Evolutionary conservation across 2,113 vertebrate genomes (phyloP).

Genomic region (Heterotis niloticus): DNA sequence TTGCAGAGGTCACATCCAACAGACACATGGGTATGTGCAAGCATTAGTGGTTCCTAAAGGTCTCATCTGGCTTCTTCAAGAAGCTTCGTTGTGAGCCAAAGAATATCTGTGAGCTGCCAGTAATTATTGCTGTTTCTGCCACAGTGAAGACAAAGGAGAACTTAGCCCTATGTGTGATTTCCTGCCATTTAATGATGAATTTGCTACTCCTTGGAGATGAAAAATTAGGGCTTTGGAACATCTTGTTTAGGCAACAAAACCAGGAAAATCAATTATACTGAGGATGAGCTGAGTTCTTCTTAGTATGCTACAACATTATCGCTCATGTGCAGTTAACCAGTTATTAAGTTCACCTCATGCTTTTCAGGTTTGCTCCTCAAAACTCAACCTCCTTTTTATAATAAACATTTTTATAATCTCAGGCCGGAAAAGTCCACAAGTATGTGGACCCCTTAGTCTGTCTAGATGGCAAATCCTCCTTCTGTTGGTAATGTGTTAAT

Average conservation of each 20-base stretch:
- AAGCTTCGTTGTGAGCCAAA: too few relatives aligned
- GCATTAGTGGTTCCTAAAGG: too few relatives aligned
- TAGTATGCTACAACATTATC: slow-evolving; percentile 26
- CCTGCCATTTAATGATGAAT: too few relatives aligned
- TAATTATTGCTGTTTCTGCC: too few relatives aligned
- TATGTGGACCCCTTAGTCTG: slow-evolving; percentile 36
- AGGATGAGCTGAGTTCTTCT: slow-evolving; percentile 20
- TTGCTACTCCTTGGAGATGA: not conserved
- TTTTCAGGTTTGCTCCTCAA: slow-evolving; percentile 47
- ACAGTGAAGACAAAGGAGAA: too few relatives aligned
- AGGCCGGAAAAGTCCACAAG: slow-evolving; percentile 45
- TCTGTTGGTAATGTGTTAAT: too few relatives aligned
- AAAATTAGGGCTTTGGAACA: too few relatives aligned
- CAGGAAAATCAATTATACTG: slow-evolving; percentile 23
- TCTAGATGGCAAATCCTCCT: slow-evolving; percentile 38
- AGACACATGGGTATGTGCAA: too few relatives aligned
- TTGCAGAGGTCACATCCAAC: too few relatives aligned
- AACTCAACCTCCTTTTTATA: slow-evolving; percentile 38
- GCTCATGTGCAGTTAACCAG: slow-evolving; percentile 38
- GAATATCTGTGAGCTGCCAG: too few relatives aligned
- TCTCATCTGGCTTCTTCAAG: too few relatives aligned
- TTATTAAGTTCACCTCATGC: slow-evolving; percentile 32
- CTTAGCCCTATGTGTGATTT: too few relatives aligned
- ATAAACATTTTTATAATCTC: slow-evolving; percentile 59
- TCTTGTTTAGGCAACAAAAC: slow-evolving; percentile 20